Evolutionary conservation across 2,888 invertebrate genomes (phyloP).

Genomic region (Barypeithes pellucidus): DNA sequence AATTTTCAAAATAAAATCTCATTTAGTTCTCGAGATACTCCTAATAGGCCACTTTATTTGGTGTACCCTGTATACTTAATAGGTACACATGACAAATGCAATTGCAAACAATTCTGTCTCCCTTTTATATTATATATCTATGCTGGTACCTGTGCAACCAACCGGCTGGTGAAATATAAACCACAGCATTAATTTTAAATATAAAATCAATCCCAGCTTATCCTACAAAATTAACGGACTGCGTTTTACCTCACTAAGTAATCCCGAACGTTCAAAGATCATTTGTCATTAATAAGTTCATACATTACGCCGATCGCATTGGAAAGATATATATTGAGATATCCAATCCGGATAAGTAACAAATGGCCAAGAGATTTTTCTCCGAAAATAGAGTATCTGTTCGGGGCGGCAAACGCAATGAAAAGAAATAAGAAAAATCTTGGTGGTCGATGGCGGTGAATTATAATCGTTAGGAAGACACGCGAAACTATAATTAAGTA

Average conservation of each 20-base stretch:
- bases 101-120: no score
- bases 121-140: no score
- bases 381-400: conserved; percentile 51
- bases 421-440: conserved; percentile 50
- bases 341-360: conserved; percentile 65
- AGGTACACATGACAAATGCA: no score
- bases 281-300: conserved; percentile 41
- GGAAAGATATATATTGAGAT: conserved; percentile 61
- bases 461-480: conserved; percentile 46
- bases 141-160: no score
- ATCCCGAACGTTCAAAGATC: conserved; percentile 17
- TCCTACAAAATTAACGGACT: no score
- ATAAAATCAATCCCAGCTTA: no score
- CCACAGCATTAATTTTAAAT: no score
- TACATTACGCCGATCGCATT: conserved; percentile 50
- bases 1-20: no score
- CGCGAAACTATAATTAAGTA: conserved; percentile 44
- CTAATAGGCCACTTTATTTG: no score
- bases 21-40: no score
- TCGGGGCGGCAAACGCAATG: conserved; percentile 46
- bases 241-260: not conserved
- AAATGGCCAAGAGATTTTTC: conserved; percentile 59
- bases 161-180: no score
- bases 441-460: conserved; percentile 39
- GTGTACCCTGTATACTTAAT: no score